Evolutionary conservation across 2,888 invertebrate genomes (phyloP).

Genomic region (Drosophila austrosaltans): DNA sequence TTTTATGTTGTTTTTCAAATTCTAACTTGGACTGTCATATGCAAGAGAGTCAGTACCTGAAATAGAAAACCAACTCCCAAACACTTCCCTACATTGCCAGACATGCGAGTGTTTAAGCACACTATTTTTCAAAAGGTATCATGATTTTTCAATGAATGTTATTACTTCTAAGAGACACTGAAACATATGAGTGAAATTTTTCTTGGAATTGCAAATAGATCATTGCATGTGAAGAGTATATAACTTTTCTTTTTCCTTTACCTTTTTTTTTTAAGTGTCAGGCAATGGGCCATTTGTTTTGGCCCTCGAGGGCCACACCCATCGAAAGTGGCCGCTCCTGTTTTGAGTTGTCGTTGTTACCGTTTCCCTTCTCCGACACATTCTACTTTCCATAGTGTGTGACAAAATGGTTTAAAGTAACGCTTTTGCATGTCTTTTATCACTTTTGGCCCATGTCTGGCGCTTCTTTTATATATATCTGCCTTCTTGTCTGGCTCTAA

Average conservation of each 20-base stretch:
- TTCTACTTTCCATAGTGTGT: background rate
- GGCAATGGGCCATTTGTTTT: constrained; percentile 11
- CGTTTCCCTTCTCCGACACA: background rate
- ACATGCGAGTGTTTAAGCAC: background rate
- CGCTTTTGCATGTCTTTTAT: background rate
- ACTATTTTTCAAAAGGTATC: background rate
- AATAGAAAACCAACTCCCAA: background rate
- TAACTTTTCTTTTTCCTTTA: background rate
- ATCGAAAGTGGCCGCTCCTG: constrained; percentile 7
- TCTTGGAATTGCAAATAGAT: too few species aligned
- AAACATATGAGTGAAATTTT: background rate
- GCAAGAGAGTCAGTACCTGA: background rate
- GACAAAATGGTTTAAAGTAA: constrained; percentile 11
- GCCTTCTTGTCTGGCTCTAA: constrained; percentile 15
- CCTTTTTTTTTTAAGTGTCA: background rate
- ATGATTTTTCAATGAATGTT: background rate
- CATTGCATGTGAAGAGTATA: background rate
- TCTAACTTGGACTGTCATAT: background rate
- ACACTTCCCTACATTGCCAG: background rate
- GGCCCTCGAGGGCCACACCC: constrained; percentile 1
- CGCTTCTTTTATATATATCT: background rate
- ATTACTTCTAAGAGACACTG: background rate
- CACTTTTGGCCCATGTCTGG: background rate
- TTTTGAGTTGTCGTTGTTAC: background rate
- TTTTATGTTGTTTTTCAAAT: background rate